These are phyloP conservation scores for Scarus forsteni DNA, from an alignment of 2,797 vertebrate species.

Conservation along the genomic window DNA sequence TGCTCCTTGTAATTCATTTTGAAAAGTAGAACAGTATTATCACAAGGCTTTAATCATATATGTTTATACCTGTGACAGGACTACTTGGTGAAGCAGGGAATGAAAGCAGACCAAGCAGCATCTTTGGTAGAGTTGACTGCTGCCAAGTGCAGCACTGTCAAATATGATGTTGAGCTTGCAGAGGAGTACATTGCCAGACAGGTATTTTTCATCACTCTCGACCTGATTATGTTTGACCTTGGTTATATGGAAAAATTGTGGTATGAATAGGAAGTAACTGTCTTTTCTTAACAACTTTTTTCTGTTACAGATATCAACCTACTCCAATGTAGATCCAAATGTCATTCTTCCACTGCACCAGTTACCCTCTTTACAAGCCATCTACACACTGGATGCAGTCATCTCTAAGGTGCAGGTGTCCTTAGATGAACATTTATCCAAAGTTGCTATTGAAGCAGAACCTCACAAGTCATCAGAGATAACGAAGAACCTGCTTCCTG, in stretches of 20 bases:
- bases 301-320: slow-evolving; percentile 92
- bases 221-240: background rate
- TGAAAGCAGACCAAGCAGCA: slow-evolving; percentile 92
- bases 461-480: slow-evolving; percentile 93
- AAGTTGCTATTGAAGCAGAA: slow-evolving; percentile 93
- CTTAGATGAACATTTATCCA: slow-evolving; percentile 96
- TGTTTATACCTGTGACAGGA: slow-evolving; percentile 81
- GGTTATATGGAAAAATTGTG: background rate
- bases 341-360: slow-evolving; percentile 92
- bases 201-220: slow-evolving; percentile 76
- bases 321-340: slow-evolving; percentile 91
- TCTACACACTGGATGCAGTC: slow-evolving; percentile 96
- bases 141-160: slow-evolving; percentile 92
- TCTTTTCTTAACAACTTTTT: background rate
- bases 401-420: slow-evolving; percentile 99
- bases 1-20: too few relatives aligned
- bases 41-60: slow-evolving; percentile 13
- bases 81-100: slow-evolving; percentile 93
- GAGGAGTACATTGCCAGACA: slow-evolving; percentile 98
- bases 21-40: background rate
- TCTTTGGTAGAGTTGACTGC: slow-evolving; percentile 89
- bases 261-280: background rate
- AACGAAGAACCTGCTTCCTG: slow-evolving; percentile 96
- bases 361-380: slow-evolving; percentile 94
- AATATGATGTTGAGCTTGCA: slow-evolving; percentile 95